These are phyloP conservation scores for Holocentrus rufus DNA, from an alignment of 2,797 vertebrate genomes.

Conservation along the genomic window DNA sequence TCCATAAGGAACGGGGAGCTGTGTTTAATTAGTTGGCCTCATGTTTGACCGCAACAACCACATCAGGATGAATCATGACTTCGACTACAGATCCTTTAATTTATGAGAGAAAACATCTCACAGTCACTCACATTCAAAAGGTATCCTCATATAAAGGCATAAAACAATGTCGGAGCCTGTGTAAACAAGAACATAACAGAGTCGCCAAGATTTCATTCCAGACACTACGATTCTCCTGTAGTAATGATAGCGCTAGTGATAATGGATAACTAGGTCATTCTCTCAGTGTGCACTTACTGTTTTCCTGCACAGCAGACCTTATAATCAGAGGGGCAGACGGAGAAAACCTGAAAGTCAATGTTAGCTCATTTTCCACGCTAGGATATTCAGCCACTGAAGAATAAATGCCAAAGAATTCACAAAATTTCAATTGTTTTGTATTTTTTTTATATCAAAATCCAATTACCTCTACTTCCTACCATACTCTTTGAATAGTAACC, in stretches of 20 bases:
- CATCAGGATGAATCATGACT: conserved; percentile 50
- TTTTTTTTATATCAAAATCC: too few species aligned
- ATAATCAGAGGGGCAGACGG: conserved; percentile 5
- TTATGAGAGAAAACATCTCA: conserved; percentile 22
- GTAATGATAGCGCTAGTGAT: conserved; percentile 29
- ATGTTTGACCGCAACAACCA: conserved; percentile 54
- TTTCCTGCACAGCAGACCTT: background rate
- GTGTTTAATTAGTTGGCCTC: conserved; percentile 39
- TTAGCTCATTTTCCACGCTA: too few species aligned
- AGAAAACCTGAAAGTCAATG: background rate
- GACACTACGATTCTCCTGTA: conserved; percentile 15
- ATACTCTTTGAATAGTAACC: too few species aligned
- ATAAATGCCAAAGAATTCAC: too few species aligned
- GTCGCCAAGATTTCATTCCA: conserved; percentile 36
- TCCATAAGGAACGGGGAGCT: conserved; percentile 26
- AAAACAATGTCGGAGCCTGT: conserved; percentile 31
- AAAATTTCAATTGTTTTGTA: too few species aligned
- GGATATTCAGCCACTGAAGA: too few species aligned
- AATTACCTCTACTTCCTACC: too few species aligned
- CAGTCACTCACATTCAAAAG: conserved; percentile 34
- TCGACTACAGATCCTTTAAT: conserved; percentile 11
- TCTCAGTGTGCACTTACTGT: background rate
- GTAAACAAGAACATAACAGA: conserved; percentile 40
- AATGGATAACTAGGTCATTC: conserved; percentile 6
- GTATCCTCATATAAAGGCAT: conserved; percentile 29